Base-by-base conservation (phyloP, 2,113 vertebrate species). In the Chinchilla lanigera region DNA sequence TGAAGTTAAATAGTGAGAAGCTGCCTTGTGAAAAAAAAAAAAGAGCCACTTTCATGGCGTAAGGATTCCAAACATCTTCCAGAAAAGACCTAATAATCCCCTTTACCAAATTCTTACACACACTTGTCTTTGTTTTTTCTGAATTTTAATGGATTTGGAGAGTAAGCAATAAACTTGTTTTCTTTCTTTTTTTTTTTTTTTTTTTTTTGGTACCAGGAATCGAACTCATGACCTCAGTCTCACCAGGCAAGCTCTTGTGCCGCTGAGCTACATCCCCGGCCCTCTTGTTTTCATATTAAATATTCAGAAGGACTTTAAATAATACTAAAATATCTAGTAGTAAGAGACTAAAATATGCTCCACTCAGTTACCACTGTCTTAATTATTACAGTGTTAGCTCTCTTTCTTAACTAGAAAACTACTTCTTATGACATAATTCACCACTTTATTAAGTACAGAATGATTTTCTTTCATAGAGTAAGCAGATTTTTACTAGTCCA, bases 71-170 rank as follows among this genome's bases (percentile, higher is more conserved):
- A 96, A 95, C 88, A 96, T 73, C 93, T 87, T 97, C 93, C 75
- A 90, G 81, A 90, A 90, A 96, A 95, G 52, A 89, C 80, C 90
- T 96, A 94, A 96, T 96, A 95, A 97, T 95, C 85, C 65, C 77
- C 92, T 96, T 93, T 89, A 96, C 81, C 90, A 75, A 73, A 96
- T 69, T 92, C 90, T 95, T 95, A 63, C 56, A 86, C 84, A 83
- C 38, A 67, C 85, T 96, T 86, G 17, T 90, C 88, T 94, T 93
- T 93, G 67, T 96, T 96, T 97, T 97, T 97, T 94, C 56, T 95
- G 89, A 97, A 98, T 97, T 97, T 96, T 67, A 98, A 90, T 98
- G 88, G 96, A 85, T 73, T 71, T 78, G 60, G 90, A 78, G 50
- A 98, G 90, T 52, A 97, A 93, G 81, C 50, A 80, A 56, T 83